Conservation (phyloP, 2,888 invertebrate species). For the Petrophora chlorosata region DNA sequence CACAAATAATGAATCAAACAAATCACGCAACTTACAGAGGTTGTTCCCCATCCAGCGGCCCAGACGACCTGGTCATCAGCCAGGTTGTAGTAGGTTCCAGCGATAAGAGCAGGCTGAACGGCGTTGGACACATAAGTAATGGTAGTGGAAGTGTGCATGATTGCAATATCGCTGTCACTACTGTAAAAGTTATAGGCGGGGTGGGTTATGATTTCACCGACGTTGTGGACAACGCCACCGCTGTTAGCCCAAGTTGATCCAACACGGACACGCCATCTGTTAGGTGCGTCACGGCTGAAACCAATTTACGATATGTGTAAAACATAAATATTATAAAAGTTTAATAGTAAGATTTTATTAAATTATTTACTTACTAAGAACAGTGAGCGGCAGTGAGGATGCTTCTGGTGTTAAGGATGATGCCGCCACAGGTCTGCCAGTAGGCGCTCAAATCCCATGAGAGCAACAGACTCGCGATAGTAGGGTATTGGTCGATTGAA, state of each 20-base stretch:
- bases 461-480: conserved; percentile 38
- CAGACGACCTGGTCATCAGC: conserved; percentile 51
- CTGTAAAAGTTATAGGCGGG: conserved; percentile 9
- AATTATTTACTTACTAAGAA: conserved; percentile 32
- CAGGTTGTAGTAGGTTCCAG: conserved; percentile 51
- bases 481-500: conserved; percentile 42
- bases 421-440: conserved; percentile 41
- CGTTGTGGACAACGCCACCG: conserved; percentile 44
- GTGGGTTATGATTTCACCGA: conserved; percentile 5
- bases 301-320: not conserved
- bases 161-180: conserved; percentile 48
- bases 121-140: conserved; percentile 36
- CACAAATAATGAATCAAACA: too few species aligned
- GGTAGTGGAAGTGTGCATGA: conserved; percentile 39
- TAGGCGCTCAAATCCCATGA: conserved; percentile 30
- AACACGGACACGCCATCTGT: conserved; percentile 42
- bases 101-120: conserved; percentile 43
- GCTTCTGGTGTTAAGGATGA: conserved; percentile 39
- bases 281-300: conserved; percentile 39
- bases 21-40: conserved; percentile 51
- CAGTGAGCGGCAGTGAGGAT: conserved; percentile 44
- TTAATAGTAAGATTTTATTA: not conserved
- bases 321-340: not conserved
- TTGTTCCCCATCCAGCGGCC: conserved; percentile 62
- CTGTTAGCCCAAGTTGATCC: conserved; percentile 49